phyloP scores from a whole-genome alignment of 2,797 vertebrate species.

The Falco concolor region DNA sequence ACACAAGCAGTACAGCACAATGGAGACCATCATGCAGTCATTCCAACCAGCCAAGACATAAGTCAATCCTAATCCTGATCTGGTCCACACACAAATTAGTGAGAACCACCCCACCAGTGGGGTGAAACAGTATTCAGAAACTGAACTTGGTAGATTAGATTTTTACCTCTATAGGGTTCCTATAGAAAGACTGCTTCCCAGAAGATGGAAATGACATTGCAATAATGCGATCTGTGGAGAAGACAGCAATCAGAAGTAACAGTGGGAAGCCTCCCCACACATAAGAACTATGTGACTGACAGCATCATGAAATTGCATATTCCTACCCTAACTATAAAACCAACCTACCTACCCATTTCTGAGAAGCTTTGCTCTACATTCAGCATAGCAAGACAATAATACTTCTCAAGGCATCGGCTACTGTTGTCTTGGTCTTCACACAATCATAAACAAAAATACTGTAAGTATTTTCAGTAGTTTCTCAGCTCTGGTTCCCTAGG shows the following conservation, averaged over 20 bases:
- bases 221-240: constrained; percentile 85
- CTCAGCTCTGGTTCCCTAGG: background rate
- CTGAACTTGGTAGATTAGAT: background rate
- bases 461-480: background rate
- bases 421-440: background rate
- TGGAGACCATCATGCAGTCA: background rate
- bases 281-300: background rate
- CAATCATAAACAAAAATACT: background rate
- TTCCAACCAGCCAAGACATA: background rate
- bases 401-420: background rate
- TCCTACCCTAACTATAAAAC: background rate
- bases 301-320: background rate
- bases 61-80: background rate
- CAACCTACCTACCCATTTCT: background rate
- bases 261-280: background rate
- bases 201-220: constrained; percentile 98
- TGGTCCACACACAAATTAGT: background rate
- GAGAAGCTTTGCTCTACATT: background rate
- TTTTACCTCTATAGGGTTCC: constrained; percentile 89
- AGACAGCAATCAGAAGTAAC: background rate
- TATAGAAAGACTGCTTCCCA: constrained; percentile 90
- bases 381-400: background rate
- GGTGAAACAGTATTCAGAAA: background rate
- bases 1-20: background rate
- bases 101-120: background rate